Percentiles rank a stretch among this genome's conserved stretches.
phyloP scores from a whole-genome alignment of 2,888 invertebrate species.

The Piscicola geometra region DNA sequence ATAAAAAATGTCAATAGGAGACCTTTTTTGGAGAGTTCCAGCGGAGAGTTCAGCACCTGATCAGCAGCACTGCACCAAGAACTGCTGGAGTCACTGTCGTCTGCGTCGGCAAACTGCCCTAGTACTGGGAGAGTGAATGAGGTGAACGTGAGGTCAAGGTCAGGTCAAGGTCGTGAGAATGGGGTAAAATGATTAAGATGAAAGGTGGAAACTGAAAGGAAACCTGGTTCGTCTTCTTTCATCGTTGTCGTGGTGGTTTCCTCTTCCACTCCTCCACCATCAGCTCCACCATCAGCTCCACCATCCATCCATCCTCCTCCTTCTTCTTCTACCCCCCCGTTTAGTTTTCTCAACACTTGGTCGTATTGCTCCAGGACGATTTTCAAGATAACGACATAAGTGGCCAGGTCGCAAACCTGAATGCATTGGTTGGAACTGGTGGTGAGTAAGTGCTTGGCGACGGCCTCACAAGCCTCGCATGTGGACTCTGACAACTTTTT shows the following conservation, averaged over 20 bases:
- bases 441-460: background rate
- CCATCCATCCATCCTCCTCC: background rate
- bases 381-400: background rate
- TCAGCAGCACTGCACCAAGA: constrained; percentile 7
- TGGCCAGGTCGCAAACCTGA: background rate
- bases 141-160: too few species aligned
- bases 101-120: too few species aligned
- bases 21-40: too few species aligned
- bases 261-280: background rate
- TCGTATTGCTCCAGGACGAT: background rate
- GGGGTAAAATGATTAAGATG: too few species aligned
- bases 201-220: too few species aligned
- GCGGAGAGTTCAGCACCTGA: too few species aligned
- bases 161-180: too few species aligned
- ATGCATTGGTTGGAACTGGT: too few species aligned
- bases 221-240: too few species aligned
- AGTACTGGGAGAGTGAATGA: too few species aligned
- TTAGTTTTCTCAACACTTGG: background rate
- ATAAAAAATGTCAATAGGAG: too few species aligned
- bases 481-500: background rate
- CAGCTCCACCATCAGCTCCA: background rate
- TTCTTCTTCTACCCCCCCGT: background rate
- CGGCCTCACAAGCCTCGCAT: background rate
- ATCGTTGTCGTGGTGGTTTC: too few species aligned
- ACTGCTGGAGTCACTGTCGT: background rate